Evolutionary conservation across 2,113 vertebrate genomes (phyloP), one percentile per base, ranked within the genome.

Genomic region (Cryptotis parvus): DNA sequence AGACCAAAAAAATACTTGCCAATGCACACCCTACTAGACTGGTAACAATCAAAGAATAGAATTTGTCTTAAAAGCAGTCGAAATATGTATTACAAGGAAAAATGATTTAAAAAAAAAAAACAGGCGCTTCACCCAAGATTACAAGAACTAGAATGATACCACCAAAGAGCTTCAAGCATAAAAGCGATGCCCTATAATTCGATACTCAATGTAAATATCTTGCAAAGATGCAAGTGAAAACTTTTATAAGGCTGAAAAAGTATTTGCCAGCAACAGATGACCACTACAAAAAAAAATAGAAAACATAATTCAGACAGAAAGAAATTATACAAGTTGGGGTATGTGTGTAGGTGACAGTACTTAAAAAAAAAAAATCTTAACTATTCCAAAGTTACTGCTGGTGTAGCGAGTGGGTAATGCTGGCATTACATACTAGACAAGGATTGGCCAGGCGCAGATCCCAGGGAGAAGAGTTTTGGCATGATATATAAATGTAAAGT

Each of bases 91-190:
- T 73, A 72, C 10, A 73, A 27, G 79, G 9, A 12, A 74, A 69
- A 88, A 87, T 73, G 45, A 49, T 26, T n/a, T n/a, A n/a, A 41
- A 69, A 92, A 94, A 84, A 39, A 35, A 87, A 69, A 9, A 52
- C 33, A 86, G 45, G 31, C 22, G 4, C 49, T 52, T 78, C 68
- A 65, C 55, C 31, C 63, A 35, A 79, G 70, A 88, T 22, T 20
- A 22, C 14, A 69, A 73, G 41, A 82, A 16, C 15, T 31, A 24
- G 49, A 78, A 58, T 4, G 27, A 15, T 2, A 43, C 69, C 4
- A 81, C 1, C 86, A 15, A 91, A 94, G 77, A 92, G 26, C 41
- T 78, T 72, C 74, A 73, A 84, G 33, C 49, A 70, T 39, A 52
- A 81, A 85, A 84, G 26, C 33, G 14, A 61, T 65, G 22, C 72